Percentiles rank a stretch among this genome's conserved stretches.
These are phyloP conservation scores for Drosophila varians DNA, from an alignment of 1,140 invertebrate species.

Conservation along the genomic window DNA sequence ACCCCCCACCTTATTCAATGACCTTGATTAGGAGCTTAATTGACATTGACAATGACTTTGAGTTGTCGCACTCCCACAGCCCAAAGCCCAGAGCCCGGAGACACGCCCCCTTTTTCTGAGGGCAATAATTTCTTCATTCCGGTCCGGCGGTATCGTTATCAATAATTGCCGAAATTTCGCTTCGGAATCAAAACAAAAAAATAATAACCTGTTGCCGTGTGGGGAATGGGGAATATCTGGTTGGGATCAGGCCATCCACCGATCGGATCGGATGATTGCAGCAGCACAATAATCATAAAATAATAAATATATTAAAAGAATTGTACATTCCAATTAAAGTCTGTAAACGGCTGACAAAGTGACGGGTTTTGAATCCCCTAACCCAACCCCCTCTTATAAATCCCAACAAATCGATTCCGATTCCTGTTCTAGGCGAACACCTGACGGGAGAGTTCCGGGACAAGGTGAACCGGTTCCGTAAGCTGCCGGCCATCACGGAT, in stretches of 20 bases:
- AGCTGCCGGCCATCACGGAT: constrained; percentile 90
- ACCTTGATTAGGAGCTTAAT: constrained; percentile 6
- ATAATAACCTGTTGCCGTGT: constrained; percentile 12
- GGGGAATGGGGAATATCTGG: constrained; percentile 9
- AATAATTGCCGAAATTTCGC: background rate
- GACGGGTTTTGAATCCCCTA: background rate
- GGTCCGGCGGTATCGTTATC: constrained; percentile 10
- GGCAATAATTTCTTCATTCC: constrained; percentile 14
- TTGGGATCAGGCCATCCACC: constrained; percentile 27
- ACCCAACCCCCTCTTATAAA: background rate
- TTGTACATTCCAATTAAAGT: background rate
- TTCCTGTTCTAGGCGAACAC: constrained; percentile 87
- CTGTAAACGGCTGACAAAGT: background rate
- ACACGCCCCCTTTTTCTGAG: constrained; percentile 38
- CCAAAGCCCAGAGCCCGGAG: too few relatives aligned
- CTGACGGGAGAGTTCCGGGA: constrained; percentile 87
- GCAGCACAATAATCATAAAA: background rate
- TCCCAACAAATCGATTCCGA: too few relatives aligned
- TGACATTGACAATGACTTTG: constrained; percentile 45
- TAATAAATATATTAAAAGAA: background rate
- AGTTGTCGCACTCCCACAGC: constrained; percentile 1
- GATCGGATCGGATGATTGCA: constrained; percentile 16
- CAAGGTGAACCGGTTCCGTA: constrained; percentile 90
- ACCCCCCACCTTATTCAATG: background rate
- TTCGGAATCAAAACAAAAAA: background rate